These are phyloP conservation scores for Agrypnia vestita DNA, from an alignment of 1,140 invertebrate genomes.

Conservation along the genomic window DNA sequence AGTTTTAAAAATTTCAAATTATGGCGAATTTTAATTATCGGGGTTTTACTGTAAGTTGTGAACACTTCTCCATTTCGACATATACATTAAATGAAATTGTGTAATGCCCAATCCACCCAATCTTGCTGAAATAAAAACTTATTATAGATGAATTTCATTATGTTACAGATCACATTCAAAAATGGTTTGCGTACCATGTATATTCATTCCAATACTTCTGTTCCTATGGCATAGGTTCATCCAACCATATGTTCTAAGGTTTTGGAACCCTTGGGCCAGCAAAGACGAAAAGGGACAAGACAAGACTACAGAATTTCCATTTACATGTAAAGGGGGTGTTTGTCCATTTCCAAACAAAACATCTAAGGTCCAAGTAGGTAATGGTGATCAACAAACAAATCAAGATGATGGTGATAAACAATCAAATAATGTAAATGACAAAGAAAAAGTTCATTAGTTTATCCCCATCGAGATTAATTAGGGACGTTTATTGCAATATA, in stretches of 20 bases:
- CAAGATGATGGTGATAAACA: too few relatives aligned
- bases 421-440: neutral
- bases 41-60: too few relatives aligned
- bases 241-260: slow-evolving; percentile 80
- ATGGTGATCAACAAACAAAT: too few relatives aligned
- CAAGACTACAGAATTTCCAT: slow-evolving; percentile 73
- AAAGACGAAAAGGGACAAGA: slow-evolving; percentile 75
- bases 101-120: too few relatives aligned
- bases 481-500: too few relatives aligned
- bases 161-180: slow-evolving; percentile 57
- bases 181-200: slow-evolving; percentile 87
- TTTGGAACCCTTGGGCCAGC: slow-evolving; percentile 85
- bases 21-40: too few relatives aligned
- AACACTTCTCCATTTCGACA: too few relatives aligned
- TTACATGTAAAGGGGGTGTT: slow-evolving; percentile 72
- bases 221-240: slow-evolving; percentile 86
- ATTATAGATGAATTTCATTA: neutral
- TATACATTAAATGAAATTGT: too few relatives aligned
- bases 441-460: slow-evolving; percentile 26
- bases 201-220: slow-evolving; percentile 82
- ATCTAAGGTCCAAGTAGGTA: neutral
- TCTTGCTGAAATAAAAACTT: too few relatives aligned
- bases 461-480: too few relatives aligned
- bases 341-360: slow-evolving; percentile 63
- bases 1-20: too few relatives aligned